Evolutionary conservation across 2,888 invertebrate genomes (phyloP).

Genomic region (Lordiphosa fenestrarum): DNA sequence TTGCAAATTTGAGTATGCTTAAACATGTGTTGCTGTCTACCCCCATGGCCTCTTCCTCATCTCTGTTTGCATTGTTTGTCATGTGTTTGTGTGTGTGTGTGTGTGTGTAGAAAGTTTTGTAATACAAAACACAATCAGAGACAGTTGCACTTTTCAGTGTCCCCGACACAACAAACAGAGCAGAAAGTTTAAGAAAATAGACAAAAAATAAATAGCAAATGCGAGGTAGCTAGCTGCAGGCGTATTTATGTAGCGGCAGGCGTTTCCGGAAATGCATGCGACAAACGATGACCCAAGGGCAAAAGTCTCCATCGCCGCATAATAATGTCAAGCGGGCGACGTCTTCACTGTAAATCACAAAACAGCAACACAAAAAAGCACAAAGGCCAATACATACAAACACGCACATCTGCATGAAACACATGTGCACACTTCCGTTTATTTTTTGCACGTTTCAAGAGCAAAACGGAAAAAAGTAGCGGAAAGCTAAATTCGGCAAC

Average conservation of each 20-base stretch:
- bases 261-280: slow-evolving; percentile 48
- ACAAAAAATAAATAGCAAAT: slow-evolving; percentile 9
- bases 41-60: slow-evolving; percentile 28
- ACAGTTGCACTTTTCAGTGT: slow-evolving; percentile 55
- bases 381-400: slow-evolving; percentile 9
- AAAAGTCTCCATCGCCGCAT: slow-evolving; percentile 61
- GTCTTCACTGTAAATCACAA: slow-evolving; percentile 68
- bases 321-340: slow-evolving; percentile 72
- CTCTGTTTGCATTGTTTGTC: slow-evolving; percentile 35
- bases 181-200: slow-evolving; percentile 41
- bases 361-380: slow-evolving; percentile 23
- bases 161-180: slow-evolving; percentile 40
- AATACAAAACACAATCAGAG: slow-evolving; percentile 67
- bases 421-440: neutral
- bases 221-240: slow-evolving; percentile 24
- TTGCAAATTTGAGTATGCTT: slow-evolving; percentile 48
- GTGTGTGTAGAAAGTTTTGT: slow-evolving; percentile 52
- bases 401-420: slow-evolving; percentile 44
- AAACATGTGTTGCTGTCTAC: slow-evolving; percentile 14
- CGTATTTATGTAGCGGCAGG: slow-evolving; percentile 1
- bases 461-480: too few species aligned
- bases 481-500: too few species aligned
- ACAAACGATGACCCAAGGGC: slow-evolving; percentile 42
- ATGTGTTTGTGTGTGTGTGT: slow-evolving; percentile 3
- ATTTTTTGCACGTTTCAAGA: too few species aligned